Evolutionary conservation across 2,888 invertebrate species (phyloP), one percentile per base, ranked within the genome.

Genomic region (Melangyna quadrimaculata): DNA sequence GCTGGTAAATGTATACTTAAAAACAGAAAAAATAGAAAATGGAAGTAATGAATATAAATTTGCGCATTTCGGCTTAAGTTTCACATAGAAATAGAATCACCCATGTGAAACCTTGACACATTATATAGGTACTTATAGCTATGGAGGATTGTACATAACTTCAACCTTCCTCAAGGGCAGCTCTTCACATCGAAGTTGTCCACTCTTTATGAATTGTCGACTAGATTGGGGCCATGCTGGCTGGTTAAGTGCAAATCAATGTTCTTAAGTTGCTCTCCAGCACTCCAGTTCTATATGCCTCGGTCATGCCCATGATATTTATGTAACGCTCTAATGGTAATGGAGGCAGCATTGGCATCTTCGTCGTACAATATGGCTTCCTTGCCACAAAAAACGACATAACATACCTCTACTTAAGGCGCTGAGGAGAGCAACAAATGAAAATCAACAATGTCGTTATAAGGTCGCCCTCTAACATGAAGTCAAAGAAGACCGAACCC

Each of bases 201-300:
- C 59, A 61, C 35, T 70, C 67, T 53, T 10, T 24, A 53, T 10
- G 32, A 27, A 71, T 37, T 75, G 79, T 82, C 55, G 72, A 67
- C 67, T 35, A 14, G 24, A 48, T 48, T 6, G 72, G 40, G 27
- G 24, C 29, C 45, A 45, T 14, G 12, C 48, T 27, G 75, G 12
- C 40, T 24, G 77, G 80, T 72, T 84, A 81, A 86, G 86, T 86
- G 86, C 77, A 81, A 86, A 81, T 81, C 86, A 86, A 86, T 86
- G 86, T 80, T 84, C 75, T 59, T 74, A 32, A 78, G 63, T 55
- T 63, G 35, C 57, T 65, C 55, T 57, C 57, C 17, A 19, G 57
- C 14, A 43, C 17, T 32, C n/a, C n/a, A n/a, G n/a, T n/a, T n/a
- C n/a, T n/a, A n/a, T n/a, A n/a, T n/a, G 14, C 19, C n/a, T 63